Evolutionary conservation across 2,888 invertebrate species (phyloP), one percentile per base, ranked within the genome.

Genomic region (Calliscelio sp.): DNA sequence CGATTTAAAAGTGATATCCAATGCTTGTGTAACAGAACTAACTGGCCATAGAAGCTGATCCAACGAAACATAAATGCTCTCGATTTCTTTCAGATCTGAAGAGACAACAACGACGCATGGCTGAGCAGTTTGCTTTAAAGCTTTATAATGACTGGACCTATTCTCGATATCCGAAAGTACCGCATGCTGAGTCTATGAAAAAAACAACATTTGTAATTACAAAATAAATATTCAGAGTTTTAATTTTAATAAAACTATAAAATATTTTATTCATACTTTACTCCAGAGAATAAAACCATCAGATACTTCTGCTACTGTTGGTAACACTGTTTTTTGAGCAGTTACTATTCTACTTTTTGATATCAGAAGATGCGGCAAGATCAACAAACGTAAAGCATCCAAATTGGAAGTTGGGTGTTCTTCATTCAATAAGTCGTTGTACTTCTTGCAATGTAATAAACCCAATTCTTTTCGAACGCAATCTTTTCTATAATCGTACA

Each of bases 281-380:
- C 70, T 75, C 35, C 65, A 81, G 44, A 75, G 20, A 3, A 75
- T 46, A 6, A 75, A 18, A 53, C 63, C 55, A 14, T 44, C 51
- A 7, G 24, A 20, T 5, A 32, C 22, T 65, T 75, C 74, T 20
- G 25, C n/a, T 14, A 32, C 11, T 24, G 74, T 38, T 18, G 74
- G 74, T 22, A 38, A 16, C 7, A 32, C n/a, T 14, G n/a, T 63
- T 25, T 18, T 38, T 14, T 16, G 16, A 18, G 49, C 46, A 8
- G 68, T 79, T 49, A 74, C 55, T 1, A 75, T 35, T 55, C 38
- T 35, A 4, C 46, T 18, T 46, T 53, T 75, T 10, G 32, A 7
- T 32, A 7, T 1, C 16, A 57, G 18, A 11, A 80, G 49, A 73
- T 65, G 65, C n/a, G 71, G 71, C 10, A 80, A 41, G 14, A 73